These are phyloP conservation scores for Liparis tanakae DNA, from an alignment of 2,797 vertebrate genomes.

Conservation along the genomic window DNA sequence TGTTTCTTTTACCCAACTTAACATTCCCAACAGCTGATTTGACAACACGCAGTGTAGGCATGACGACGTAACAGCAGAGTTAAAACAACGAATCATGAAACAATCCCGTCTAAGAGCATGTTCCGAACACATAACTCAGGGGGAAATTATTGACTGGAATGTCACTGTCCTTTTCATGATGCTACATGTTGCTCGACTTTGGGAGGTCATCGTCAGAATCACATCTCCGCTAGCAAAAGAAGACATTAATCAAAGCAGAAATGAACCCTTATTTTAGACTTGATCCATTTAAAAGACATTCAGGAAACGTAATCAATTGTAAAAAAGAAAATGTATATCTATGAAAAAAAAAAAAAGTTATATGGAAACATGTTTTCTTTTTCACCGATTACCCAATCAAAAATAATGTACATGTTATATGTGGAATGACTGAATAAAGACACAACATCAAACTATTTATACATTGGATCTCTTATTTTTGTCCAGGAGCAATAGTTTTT, in stretches of 20 bases:
- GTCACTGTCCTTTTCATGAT: conserved; percentile 54
- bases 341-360: conserved; percentile 37
- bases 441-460: conserved; percentile 62
- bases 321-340: conserved; percentile 40
- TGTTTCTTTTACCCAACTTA: conserved; percentile 70
- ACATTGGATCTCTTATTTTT: conserved; percentile 62
- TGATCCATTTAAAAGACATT: conserved; percentile 49
- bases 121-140: conserved; percentile 17
- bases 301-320: conserved; percentile 51
- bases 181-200: conserved; percentile 83
- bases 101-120: conserved; percentile 35
- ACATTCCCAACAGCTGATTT: conserved; percentile 73
- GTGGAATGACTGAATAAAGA: conserved; percentile 71
- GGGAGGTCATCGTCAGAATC: conserved; percentile 59
- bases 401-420: conserved; percentile 59
- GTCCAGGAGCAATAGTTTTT: conserved; percentile 59
- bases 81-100: conserved; percentile 50
- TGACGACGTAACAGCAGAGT: conserved; percentile 46
- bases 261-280: conserved; percentile 38
- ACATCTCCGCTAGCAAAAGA: conserved; percentile 48
- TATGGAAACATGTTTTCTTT: conserved; percentile 48
- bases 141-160: conserved; percentile 39
- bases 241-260: conserved; percentile 47
- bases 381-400: conserved; percentile 48
- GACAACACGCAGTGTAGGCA: conserved; percentile 39